These are phyloP conservation scores for Oxytorus armatus DNA, from an alignment of 2,888 invertebrate genomes.

Conservation along the genomic window DNA sequence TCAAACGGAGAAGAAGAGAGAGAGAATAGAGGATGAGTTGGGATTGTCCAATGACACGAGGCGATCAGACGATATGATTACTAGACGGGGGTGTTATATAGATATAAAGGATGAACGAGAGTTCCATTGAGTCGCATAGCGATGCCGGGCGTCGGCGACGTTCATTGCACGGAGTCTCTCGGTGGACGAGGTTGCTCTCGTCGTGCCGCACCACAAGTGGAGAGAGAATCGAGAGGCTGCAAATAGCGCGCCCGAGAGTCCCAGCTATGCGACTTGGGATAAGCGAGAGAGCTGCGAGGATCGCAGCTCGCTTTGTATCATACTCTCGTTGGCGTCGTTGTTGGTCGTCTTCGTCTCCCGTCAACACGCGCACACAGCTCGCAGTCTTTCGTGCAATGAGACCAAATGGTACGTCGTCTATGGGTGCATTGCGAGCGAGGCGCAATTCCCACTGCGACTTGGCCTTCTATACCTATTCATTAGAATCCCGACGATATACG, in stretches of 20 bases:
- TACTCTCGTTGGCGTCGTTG: constrained; percentile 50
- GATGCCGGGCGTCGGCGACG: constrained; percentile 74
- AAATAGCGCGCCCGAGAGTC: constrained; percentile 80
- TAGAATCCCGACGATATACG: constrained; percentile 77
- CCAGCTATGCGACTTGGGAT: constrained; percentile 75
- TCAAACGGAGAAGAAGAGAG: constrained; percentile 11
- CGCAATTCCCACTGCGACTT: constrained; percentile 39
- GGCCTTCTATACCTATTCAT: constrained; percentile 77
- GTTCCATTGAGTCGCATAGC: constrained; percentile 70
- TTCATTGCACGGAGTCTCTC: constrained; percentile 73
- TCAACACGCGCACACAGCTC: constrained; percentile 11
- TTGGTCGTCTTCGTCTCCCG: constrained; percentile 42
- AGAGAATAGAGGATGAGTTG: constrained; percentile 7
- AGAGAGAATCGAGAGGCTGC: constrained; percentile 72
- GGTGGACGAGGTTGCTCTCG: constrained; percentile 51
- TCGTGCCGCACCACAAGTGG: constrained; percentile 51
- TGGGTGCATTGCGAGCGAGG: constrained; percentile 37
- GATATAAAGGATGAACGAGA: constrained; percentile 46
- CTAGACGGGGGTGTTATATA: constrained; percentile 23
- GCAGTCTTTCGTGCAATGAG: constrained; percentile 39
- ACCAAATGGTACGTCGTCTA: constrained; percentile 49
- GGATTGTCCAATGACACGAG: constrained; percentile 28
- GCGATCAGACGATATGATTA: constrained; percentile 29
- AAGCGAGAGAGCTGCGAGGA: constrained; percentile 57
- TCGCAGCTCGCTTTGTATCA: constrained; percentile 54